Evolutionary conservation across 2,797 vertebrate species (phyloP), one percentile per base, ranked within the genome.

Genomic region (Microctenopoma steveboyesi): DNA sequence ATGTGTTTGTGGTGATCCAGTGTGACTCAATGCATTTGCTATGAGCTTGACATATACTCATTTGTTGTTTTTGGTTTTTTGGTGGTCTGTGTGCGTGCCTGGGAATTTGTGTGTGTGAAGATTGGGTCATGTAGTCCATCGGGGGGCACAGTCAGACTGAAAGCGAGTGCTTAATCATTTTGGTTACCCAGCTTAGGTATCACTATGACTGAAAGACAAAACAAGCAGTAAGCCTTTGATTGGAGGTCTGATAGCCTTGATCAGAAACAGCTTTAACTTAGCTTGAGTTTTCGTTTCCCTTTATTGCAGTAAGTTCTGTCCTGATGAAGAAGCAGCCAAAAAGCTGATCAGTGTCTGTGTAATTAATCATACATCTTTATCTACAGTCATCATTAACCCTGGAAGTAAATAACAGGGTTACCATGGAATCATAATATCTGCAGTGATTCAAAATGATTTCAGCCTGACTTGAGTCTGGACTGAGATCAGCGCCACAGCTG

Each of bases 401-500:
- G 3, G 59, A 58, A 60, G 27, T 4, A n/a, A 64, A 45, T 49
- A 14, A 66, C 12, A n/a, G 37, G 16, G 12, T 76, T 86, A 86
- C 79, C 69, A 74, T 51, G 25, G 65, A 85, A 64, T 67, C 69
- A 64, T 9, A 65, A 54, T 7, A 52, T 77, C 58, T 37, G 27
- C 42, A 51, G 63, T 43, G 50, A 74, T 69, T 80, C 69, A 57
- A n/a, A 79, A 40, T 60, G 65, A 81, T 67, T 73, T 47, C 28
- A 48, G 33, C 74, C 57, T 63, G 59, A 56, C 43, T 40, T 7
- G 51, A 60, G 47, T 70, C 57, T 85, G 83, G 81, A 70, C 60
- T 33, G 49, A 76, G 76, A 67, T 81, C 81, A 75, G 69, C 57
- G 0, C 48, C 25, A 14, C 87, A 88, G 83, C 86, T 90, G 83